Evolutionary conservation across 2,888 invertebrate genomes (phyloP).

Genomic region (Pseudeuparius sepicola): DNA sequence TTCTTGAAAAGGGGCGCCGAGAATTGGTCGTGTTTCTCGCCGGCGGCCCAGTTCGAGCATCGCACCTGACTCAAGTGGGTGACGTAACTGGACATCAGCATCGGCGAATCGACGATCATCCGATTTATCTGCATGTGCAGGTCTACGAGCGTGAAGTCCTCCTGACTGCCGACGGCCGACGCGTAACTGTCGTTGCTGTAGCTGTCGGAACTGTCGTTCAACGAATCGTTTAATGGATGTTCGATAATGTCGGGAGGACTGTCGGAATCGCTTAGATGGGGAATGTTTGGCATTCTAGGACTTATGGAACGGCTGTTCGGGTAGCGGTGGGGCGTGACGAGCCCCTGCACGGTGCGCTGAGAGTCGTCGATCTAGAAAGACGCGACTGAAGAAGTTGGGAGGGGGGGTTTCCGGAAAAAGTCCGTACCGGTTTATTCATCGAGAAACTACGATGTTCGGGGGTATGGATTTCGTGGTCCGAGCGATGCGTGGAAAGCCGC

Average conservation of each 20-base stretch:
- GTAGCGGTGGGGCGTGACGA: slow-evolving; percentile 36
- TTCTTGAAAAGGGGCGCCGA: slow-evolving; percentile 72
- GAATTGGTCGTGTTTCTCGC: slow-evolving; percentile 67
- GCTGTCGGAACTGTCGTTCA: slow-evolving; percentile 58
- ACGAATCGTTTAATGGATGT: slow-evolving; percentile 22
- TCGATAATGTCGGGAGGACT: slow-evolving; percentile 17
- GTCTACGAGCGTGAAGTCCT: slow-evolving; percentile 85
- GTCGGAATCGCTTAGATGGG: slow-evolving; percentile 14
- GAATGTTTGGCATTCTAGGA: slow-evolving; percentile 20
- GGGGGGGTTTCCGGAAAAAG: too few species aligned
- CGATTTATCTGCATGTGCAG: slow-evolving; percentile 76
- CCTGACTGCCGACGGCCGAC: slow-evolving; percentile 86
- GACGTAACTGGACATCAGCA: slow-evolving; percentile 90
- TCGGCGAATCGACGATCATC: slow-evolving; percentile 86
- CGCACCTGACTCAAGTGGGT: slow-evolving; percentile 78
- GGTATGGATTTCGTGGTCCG: slow-evolving; percentile 54
- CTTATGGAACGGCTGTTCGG: slow-evolving; percentile 28
- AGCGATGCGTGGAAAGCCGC: slow-evolving; percentile 45
- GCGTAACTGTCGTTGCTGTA: slow-evolving; percentile 78
- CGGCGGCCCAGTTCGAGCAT: slow-evolving; percentile 61
- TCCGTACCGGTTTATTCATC: not conserved
- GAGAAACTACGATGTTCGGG: slow-evolving; percentile 43
- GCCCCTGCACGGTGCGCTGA: slow-evolving; percentile 33
- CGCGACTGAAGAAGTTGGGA: slow-evolving; percentile 2
- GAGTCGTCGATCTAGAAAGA: slow-evolving; percentile 29